These are phyloP conservation scores for Bedellia somnulentella DNA, from an alignment of 2,888 invertebrate species.

Conservation along the genomic window DNA sequence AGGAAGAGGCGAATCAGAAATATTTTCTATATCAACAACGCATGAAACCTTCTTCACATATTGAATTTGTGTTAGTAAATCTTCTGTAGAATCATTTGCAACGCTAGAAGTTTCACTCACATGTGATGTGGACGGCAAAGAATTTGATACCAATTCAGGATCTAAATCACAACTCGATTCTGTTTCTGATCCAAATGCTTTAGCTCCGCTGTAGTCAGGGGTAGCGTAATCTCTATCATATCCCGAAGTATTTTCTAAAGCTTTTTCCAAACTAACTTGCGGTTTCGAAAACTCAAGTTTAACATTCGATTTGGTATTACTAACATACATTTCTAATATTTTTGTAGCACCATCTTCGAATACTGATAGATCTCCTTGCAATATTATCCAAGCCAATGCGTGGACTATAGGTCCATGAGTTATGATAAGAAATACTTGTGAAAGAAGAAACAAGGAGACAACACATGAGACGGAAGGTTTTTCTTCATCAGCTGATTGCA, in stretches of 20 bases:
- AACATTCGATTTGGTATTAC: constrained; percentile 55
- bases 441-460: constrained; percentile 86
- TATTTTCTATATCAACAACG: constrained; percentile 24
- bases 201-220: constrained; percentile 37
- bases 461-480: constrained; percentile 84
- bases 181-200: constrained; percentile 32
- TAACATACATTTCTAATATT: constrained; percentile 67
- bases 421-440: constrained; percentile 94
- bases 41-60: constrained; percentile 16
- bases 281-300: constrained; percentile 71
- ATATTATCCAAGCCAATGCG: constrained; percentile 85
- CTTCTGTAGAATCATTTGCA: constrained; percentile 50
- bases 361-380: constrained; percentile 77
- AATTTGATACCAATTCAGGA: constrained; percentile 49
- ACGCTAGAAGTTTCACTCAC: constrained; percentile 51
- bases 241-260: constrained; percentile 57
- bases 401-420: constrained; percentile 89
- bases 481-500: constrained; percentile 45
- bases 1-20: constrained; percentile 52
- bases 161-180: constrained; percentile 54
- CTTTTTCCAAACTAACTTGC: constrained; percentile 74
- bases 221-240: constrained; percentile 46
- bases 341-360: constrained; percentile 70
- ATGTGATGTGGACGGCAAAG: constrained; percentile 55
- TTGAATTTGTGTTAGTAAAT: constrained; percentile 41